Evolutionary conservation across 2,888 invertebrate genomes (phyloP).

Genomic region (Neuroscelio doddi): DNA sequence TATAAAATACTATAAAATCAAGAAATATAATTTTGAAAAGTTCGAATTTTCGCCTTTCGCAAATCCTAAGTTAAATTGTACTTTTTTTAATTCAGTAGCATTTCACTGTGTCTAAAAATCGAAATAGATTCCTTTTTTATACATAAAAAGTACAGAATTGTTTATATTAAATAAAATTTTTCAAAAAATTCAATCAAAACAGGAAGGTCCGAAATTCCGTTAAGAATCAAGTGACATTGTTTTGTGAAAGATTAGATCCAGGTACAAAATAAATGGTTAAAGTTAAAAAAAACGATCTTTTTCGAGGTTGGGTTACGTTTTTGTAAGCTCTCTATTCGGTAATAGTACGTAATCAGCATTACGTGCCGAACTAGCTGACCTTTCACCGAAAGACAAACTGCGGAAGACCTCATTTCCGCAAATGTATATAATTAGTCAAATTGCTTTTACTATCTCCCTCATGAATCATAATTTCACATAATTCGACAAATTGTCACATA

Average conservation of each 20-base stretch:
- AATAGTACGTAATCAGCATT: constrained; percentile 11
- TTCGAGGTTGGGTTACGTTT: constrained; percentile 15
- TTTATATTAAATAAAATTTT: too few relatives aligned
- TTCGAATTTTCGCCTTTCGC: too few relatives aligned
- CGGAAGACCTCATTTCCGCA: constrained; percentile 10
- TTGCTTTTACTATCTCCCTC: constrained; percentile 8
- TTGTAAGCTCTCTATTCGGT: constrained; percentile 5
- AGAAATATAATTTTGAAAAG: too few relatives aligned
- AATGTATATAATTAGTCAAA: constrained; percentile 14
- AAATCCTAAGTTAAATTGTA: too few relatives aligned
- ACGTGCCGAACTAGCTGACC: constrained; percentile 1
- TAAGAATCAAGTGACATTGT: not conserved
- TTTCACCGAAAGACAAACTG: constrained; percentile 5
- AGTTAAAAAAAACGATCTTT: constrained; percentile 11
- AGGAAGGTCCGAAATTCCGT: too few relatives aligned
- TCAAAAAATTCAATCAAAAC: too few relatives aligned
- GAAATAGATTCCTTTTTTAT: too few relatives aligned
- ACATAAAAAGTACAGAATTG: too few relatives aligned
- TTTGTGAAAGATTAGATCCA: constrained; percentile 6
- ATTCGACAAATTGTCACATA: constrained; percentile 14
- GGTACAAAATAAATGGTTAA: constrained; percentile 5
- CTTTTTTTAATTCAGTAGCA: too few relatives aligned
- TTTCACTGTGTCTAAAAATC: too few relatives aligned
- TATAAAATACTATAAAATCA: too few relatives aligned
- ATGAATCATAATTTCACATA: constrained; percentile 10